These are phyloP conservation scores for Ptychobarbus kaznakovi DNA, from an alignment of 2,797 vertebrate species.

Conservation along the genomic window DNA sequence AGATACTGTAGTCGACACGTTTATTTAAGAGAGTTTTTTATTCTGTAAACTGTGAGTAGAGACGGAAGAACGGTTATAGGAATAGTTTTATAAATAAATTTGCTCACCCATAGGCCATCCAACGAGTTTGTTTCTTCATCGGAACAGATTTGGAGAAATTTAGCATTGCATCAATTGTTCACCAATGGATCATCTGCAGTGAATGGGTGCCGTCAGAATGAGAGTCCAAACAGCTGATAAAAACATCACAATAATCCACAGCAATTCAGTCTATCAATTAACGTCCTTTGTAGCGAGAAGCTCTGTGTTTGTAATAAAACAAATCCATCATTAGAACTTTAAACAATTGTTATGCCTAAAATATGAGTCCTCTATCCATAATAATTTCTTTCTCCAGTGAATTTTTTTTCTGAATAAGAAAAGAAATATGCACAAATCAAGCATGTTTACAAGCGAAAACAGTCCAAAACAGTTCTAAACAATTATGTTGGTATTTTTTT, in stretches of 20 bases:
- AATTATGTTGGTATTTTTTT: background rate
- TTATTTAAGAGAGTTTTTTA: slow-evolving; percentile 12
- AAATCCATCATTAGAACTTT: background rate
- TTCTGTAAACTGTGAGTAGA: background rate
- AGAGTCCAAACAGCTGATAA: background rate
- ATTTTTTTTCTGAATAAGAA: background rate
- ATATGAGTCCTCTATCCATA: background rate
- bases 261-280: background rate
- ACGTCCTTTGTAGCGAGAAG: background rate
- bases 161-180: background rate
- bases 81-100: too few species aligned
- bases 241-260: background rate
- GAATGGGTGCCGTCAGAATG: background rate
- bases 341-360: background rate
- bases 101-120: background rate
- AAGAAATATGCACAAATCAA: background rate
- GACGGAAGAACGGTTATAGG: background rate
- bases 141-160: background rate
- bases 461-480: background rate
- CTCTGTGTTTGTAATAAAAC: background rate
- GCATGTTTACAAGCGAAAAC: background rate
- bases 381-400: background rate
- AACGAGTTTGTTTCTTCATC: background rate
- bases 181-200: background rate
- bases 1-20: slow-evolving; percentile 1